Evolutionary conservation across 2,113 vertebrate species (phyloP), one percentile per base, ranked within the genome.

Genomic region (Suncus etruscus): DNA sequence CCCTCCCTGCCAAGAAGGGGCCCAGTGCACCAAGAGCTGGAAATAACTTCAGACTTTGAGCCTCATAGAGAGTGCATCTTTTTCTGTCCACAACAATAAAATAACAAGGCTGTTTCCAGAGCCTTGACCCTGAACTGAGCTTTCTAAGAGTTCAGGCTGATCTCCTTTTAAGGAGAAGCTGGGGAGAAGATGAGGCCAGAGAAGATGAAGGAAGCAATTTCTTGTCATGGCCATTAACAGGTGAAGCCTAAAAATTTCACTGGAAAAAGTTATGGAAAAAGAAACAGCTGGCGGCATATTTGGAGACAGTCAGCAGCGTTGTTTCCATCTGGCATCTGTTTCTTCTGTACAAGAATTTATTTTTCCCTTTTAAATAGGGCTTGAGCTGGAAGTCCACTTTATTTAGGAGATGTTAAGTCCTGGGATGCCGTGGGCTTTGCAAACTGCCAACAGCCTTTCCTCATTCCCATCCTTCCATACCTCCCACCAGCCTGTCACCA

Each of bases 201-300:
- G 12, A 61, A 73, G 79, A 85, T 74, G 66, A 25, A 5, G 22
- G 77, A 90, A 76, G 78, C 74, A 93, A 72, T 92, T 91, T 32
- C 65, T 94, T 54, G 7, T 94, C 92, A 92, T 94, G 95, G 69
- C 68, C 75, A 29, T 95, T 93, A 96, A 98, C 98, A 98, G 97
- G 97, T 98, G 98, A 97, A 94, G 73, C 91, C 97, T 97, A 98
- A 98, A 98, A 97, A 97, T 97, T 97, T 97, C 97, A 94, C 80
- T 96, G 86, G 97, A 93, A 75, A 70, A 95, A 97, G 94, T 94
- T 73, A 78, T 87, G 96, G 95, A 96, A 97, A 90, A 96, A 95
- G 84, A 58, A 97, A 97, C 98, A 98, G 98, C 98, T 98, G 98
- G 97, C 81, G 0, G 91, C 32, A 0, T 96, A 95, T 97, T 96